These are phyloP conservation scores for Addax nasomaculatus DNA, from an alignment of 2,113 vertebrate genomes.

Conservation along the genomic window DNA sequence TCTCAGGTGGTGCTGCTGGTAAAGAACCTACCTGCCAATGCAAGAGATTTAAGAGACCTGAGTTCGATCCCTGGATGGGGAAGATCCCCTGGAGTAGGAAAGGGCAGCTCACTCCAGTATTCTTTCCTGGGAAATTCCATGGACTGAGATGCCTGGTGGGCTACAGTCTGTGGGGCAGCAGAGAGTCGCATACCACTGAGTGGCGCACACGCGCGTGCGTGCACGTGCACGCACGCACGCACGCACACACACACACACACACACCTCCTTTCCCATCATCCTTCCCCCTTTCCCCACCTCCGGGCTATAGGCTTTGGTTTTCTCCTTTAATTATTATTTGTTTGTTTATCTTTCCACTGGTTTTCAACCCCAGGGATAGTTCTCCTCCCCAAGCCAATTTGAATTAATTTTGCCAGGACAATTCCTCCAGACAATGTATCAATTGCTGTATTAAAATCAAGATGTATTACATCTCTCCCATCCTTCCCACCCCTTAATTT, in stretches of 20 bases:
- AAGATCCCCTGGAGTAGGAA: neutral
- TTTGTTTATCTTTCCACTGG: conserved; percentile 58
- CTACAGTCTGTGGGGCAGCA: neutral
- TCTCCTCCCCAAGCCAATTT: conserved; percentile 48
- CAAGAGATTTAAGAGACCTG: neutral
- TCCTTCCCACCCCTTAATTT: conserved; percentile 58
- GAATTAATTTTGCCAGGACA: conserved; percentile 69
- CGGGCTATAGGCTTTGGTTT: neutral
- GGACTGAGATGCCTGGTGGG: neutral
- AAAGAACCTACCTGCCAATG: neutral
- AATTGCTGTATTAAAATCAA: conserved; percentile 69
- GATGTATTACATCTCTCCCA: conserved; percentile 35
- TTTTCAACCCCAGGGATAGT: conserved; percentile 54
- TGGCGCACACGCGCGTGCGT: fast-evolving
- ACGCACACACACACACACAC: neutral
- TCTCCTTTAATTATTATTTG: conserved; percentile 57
- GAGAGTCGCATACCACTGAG: neutral
- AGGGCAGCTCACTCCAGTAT: neutral
- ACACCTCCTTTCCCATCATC: neutral
- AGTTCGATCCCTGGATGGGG: fast-evolving
- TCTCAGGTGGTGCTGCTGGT: neutral
- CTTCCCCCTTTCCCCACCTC: neutral
- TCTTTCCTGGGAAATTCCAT: neutral
- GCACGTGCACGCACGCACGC: neutral
- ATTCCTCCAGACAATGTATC: conserved; percentile 61